Conservation (phyloP, 1,140 invertebrate species). For the Diplogasteroides magnus region DNA sequence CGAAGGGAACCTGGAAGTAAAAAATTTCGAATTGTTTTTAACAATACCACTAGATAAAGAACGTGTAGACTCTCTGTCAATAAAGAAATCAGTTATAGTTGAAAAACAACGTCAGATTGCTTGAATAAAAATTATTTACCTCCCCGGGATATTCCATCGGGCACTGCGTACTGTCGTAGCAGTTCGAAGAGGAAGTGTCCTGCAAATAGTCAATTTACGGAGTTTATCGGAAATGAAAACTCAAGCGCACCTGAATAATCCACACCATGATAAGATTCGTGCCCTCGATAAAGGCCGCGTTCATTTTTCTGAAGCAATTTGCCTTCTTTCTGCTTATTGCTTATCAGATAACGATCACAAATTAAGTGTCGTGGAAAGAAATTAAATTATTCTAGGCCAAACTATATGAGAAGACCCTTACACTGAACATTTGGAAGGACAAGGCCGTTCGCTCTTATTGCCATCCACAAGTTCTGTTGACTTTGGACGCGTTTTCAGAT, state of each 20-base stretch:
- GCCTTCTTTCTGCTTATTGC: not conserved
- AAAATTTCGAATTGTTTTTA: not conserved
- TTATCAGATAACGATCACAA: not conserved
- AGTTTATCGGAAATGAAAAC: too few species aligned
- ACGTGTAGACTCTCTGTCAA: too few species aligned
- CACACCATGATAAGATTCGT: conserved; percentile 51
- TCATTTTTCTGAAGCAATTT: conserved; percentile 40
- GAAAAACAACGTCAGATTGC: not conserved
- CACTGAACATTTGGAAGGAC: conserved; percentile 50
- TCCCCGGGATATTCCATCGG: not conserved
- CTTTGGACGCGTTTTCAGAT: conserved; percentile 9
- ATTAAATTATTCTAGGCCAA: conserved; percentile 2
- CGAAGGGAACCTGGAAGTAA: not conserved
- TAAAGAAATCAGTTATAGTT: not conserved
- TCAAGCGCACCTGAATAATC: conserved; percentile 29
- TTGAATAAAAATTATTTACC: too few species aligned
- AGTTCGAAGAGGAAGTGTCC: not conserved
- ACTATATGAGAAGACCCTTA: conserved; percentile 25
- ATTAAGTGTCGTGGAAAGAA: not conserved
- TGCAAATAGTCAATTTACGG: too few species aligned
- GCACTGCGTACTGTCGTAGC: not conserved
- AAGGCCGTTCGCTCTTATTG: conserved; percentile 42
- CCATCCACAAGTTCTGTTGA: conserved; percentile 32
- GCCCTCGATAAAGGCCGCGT: conserved; percentile 46
- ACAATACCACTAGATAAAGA: not conserved